Evolutionary conservation across 2,113 vertebrate genomes (phyloP).

Genomic region (Nymphicus hollandicus): DNA sequence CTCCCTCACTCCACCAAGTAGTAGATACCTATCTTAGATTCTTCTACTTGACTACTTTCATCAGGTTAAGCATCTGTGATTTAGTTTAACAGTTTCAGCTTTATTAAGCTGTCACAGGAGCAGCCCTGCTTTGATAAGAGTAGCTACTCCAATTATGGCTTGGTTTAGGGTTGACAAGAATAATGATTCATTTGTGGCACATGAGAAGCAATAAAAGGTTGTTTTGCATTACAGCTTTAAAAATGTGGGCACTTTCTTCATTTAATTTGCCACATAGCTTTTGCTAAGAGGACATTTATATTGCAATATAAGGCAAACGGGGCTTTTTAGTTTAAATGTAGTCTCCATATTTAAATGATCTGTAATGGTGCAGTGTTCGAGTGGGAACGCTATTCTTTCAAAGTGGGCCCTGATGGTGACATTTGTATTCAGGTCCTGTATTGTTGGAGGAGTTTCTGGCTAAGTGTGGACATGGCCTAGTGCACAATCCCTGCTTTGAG

Average conservation of each 20-base stretch:
- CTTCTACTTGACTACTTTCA: not conserved
- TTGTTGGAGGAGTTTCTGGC: too few species aligned
- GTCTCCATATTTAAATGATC: constrained; percentile 76
- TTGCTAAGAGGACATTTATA: constrained; percentile 76
- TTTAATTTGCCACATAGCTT: constrained; percentile 79
- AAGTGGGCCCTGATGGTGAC: constrained; percentile 69
- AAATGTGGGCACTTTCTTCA: constrained; percentile 69
- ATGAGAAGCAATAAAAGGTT: constrained; percentile 75
- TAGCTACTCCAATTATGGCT: constrained; percentile 80
- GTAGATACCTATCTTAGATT: constrained; percentile 42
- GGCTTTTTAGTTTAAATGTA: constrained; percentile 76
- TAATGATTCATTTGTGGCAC: constrained; percentile 76
- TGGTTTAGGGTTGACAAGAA: constrained; percentile 80
- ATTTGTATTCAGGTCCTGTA: constrained; percentile 79
- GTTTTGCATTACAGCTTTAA: constrained; percentile 76
- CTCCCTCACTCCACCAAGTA: constrained; percentile 49
- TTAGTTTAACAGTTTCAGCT: constrained; percentile 82
- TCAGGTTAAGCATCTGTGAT: constrained; percentile 51
- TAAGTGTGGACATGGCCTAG: too few species aligned
- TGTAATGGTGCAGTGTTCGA: constrained; percentile 67
- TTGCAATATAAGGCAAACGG: constrained; percentile 73
- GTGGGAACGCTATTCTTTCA: constrained; percentile 72
- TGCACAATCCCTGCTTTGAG: too few species aligned
- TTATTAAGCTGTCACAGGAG: constrained; percentile 82
- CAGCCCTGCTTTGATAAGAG: constrained; percentile 69